Conservation (phyloP, 2,888 invertebrate genomes). For the Priocnemis perturbator region DNA sequence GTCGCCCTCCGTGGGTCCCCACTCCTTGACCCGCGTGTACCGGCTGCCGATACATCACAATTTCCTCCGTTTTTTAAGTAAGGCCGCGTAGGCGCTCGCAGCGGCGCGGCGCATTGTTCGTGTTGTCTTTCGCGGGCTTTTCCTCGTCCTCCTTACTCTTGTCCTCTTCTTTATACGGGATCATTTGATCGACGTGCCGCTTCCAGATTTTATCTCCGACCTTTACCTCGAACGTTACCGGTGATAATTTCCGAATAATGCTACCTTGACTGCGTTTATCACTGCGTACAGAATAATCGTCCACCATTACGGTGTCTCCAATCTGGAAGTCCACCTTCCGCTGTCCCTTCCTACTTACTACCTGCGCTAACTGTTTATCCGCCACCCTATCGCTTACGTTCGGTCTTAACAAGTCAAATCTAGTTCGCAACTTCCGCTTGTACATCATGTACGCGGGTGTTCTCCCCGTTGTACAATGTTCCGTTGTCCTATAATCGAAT, state of each 20-base stretch:
- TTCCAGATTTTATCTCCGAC: not conserved
- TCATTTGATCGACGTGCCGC: not conserved
- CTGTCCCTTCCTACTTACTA: not conserved
- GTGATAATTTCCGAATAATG: no score
- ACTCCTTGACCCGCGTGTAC: no score
- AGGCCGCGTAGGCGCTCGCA: no score
- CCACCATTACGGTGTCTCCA: not conserved
- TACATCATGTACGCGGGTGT: constrained; percentile 8
- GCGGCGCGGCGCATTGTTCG: no score
- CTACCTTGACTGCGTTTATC: no score
- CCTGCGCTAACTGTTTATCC: not conserved
- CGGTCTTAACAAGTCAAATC: not conserved
- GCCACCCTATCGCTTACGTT: not conserved
- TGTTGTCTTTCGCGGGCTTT: no score
- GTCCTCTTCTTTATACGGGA: not conserved
- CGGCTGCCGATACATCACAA: no score
- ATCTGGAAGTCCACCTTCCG: not conserved
- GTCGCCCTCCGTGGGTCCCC: no score
- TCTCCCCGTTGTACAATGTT: not conserved
- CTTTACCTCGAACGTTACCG: no score
- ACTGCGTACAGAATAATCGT: not conserved
- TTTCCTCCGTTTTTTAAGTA: no score
- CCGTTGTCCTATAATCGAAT: constrained; percentile 6
- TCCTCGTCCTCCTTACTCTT: no score
- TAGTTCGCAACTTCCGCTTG: not conserved